Base-by-base conservation (phyloP, 2,888 invertebrate genomes). In the Cephus nigrinus region DNA sequence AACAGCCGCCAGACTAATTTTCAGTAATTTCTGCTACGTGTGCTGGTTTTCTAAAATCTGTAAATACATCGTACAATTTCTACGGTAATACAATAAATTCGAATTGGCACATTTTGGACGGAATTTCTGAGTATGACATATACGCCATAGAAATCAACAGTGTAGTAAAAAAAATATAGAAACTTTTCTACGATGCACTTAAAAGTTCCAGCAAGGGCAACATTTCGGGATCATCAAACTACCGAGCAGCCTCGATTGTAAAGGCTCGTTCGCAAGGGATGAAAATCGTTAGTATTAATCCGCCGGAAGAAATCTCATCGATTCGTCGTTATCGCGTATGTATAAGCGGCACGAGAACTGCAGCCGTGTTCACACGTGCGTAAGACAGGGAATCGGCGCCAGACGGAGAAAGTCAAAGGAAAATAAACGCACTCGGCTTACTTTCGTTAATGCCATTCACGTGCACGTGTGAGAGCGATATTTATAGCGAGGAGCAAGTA, bases 401-500 rank as follows among this genome's bases (percentile, higher is more conserved):
- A 31, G 71, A 71, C 71, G 32, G 71, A 71, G 71, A 71, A 71
- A 71, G 71, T 71, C 71, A 9, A 71, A 33, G 71, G 71, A 71
- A 71, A 71, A 71, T 71, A 33, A 31, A 71, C 31, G 71, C 55
- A 33, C 33, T 71, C 71, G 71, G 33, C 71, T 71, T 33, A 33
- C 71, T 71, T 71, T 71, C 71, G 33, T 71, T 33, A 55, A 55
- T 23, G 23, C 55, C 55, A 55, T 55, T 55, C 55, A 55, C 55
- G 55, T 23, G 55, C 23, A 55, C 55, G 55, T 55, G 55, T 23
- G 23, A 55, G 55, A 55, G 9, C 23, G 55, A 55, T 55, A 55
- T 55, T 55, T 55, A 55, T 55, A 55, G 55, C 55, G 23, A 55
- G 55, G 9, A 55, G 55, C 55, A 55, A 55, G 55, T 55, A 55